Evolutionary conservation across 2,888 invertebrate species (phyloP).

Genomic region (Halictus ligatus): DNA sequence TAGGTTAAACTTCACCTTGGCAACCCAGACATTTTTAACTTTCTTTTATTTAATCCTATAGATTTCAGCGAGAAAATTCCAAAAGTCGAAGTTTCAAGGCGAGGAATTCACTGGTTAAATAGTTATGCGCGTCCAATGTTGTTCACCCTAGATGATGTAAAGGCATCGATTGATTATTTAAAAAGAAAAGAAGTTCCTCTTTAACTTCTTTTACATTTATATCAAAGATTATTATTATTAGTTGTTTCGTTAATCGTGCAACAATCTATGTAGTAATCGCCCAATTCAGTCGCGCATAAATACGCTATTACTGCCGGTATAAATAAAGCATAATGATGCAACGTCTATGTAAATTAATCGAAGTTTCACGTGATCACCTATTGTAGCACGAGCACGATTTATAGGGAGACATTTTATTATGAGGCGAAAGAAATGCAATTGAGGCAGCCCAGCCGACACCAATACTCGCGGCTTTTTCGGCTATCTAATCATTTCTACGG

Average conservation of each 20-base stretch:
- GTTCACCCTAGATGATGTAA: not conserved
- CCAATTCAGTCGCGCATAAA: not conserved
- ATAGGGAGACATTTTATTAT: not conserved
- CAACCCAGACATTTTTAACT: too few relatives aligned
- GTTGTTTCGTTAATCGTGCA: not conserved
- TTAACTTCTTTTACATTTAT: not conserved
- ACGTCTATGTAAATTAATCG: not conserved
- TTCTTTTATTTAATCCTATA: too few relatives aligned
- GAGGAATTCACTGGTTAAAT: too few relatives aligned
- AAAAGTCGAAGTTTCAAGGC: too few relatives aligned
- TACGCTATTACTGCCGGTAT: not conserved
- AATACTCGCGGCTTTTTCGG: not conserved
- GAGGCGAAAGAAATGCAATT: not conserved
- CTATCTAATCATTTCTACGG: not conserved
- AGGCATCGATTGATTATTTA: too few relatives aligned
- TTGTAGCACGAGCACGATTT: not conserved
- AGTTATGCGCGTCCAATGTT: not conserved
- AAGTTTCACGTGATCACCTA: constrained; percentile 2
- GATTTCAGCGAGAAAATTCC: too few relatives aligned
- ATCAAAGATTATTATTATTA: not conserved
- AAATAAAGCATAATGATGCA: constrained; percentile 1
- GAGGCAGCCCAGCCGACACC: not conserved
- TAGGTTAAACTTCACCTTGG: too few relatives aligned
- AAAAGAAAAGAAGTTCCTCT: not conserved
- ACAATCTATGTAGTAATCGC: not conserved